These are phyloP conservation scores for Phyllostomus discolor DNA, from an alignment of 2,113 vertebrate species.

Conservation along the genomic window DNA sequence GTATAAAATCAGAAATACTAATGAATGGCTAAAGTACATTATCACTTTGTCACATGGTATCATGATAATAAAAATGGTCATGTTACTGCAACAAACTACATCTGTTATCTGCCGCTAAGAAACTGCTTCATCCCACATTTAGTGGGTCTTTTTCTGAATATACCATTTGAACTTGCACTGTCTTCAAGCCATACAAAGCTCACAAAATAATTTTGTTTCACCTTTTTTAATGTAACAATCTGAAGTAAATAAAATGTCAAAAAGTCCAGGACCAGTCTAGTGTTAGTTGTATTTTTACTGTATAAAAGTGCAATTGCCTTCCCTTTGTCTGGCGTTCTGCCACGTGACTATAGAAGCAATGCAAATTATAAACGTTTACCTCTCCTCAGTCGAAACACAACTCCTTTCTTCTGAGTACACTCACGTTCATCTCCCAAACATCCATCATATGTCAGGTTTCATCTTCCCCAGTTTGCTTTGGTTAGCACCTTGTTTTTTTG, in stretches of 20 bases:
- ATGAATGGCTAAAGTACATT: background rate
- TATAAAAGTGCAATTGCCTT: background rate
- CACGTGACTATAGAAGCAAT: background rate
- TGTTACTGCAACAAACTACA: background rate
- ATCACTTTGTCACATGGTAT: background rate
- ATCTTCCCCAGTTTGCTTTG: background rate
- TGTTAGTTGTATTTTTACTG: background rate
- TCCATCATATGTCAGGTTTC: background rate
- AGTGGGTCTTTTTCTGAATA: background rate
- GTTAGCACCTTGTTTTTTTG: background rate
- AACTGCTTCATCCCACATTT: background rate
- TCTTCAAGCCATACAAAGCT: background rate
- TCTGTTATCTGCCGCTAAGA: background rate
- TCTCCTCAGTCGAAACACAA: background rate
- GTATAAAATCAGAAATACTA: background rate
- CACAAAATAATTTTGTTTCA: background rate
- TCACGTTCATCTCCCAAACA: background rate
- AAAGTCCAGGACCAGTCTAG: background rate
- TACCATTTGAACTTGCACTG: background rate
- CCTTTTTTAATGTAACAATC: background rate
- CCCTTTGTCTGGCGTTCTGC: background rate
- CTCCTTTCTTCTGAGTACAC: background rate
- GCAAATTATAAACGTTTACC: background rate
- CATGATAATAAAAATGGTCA: background rate
- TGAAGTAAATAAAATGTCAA: background rate